A percentile compares a stretch with the other conserved stretches of the same genome.
Conservation (phyloP, 2,113 vertebrate genomes). For the Bos indicus region DNA sequence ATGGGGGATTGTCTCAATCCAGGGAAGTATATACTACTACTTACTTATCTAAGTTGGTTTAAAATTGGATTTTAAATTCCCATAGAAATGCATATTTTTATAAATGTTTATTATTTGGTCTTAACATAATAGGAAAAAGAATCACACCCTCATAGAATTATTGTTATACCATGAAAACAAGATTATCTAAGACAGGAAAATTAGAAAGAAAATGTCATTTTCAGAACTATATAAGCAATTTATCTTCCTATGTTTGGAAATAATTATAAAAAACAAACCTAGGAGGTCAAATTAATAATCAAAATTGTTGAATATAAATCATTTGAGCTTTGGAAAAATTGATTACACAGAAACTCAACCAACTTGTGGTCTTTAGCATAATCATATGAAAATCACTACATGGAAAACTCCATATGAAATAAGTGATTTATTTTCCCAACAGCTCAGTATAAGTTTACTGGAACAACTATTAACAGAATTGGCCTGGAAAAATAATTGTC, state of each 20-base stretch:
- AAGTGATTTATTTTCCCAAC: slow-evolving; percentile 32
- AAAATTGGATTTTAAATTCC: neutral
- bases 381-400: neutral
- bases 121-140: neutral
- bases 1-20: neutral
- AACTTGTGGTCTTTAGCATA: neutral
- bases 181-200: neutral
- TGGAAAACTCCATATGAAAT: slow-evolving; percentile 7
- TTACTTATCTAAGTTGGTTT: neutral
- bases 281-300: slow-evolving; percentile 20
- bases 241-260: neutral
- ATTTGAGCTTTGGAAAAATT: neutral
- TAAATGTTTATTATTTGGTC: neutral
- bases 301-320: neutral
- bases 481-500: neutral
- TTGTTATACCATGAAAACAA: neutral
- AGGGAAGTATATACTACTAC: neutral
- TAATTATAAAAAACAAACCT: neutral
- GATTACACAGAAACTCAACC: neutral
- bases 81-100: neutral
- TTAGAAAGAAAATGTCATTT: neutral
- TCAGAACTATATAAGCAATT: neutral
- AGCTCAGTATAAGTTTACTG: neutral
- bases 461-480: neutral
- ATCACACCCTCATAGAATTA: neutral